These are phyloP conservation scores for Anabacerthia variegaticeps DNA, from an alignment of 2,797 vertebrate species.

Conservation along the genomic window DNA sequence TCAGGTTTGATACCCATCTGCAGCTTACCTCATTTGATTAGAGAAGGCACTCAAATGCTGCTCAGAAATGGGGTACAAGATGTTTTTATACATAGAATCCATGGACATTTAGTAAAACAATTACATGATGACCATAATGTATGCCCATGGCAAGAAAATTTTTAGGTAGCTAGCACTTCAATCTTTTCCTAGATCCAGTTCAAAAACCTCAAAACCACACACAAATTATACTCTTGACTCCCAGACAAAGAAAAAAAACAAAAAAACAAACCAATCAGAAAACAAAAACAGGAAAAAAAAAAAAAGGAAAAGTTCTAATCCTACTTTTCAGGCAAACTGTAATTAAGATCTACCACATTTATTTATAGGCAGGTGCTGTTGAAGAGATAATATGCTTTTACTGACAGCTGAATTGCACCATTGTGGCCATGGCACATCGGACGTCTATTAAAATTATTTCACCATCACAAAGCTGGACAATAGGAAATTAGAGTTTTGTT, in stretches of 20 bases:
- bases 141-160: neutral
- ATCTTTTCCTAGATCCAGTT: neutral
- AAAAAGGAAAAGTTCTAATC: neutral
- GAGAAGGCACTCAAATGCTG: neutral
- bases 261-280: too few species aligned
- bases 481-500: neutral
- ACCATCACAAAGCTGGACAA: neutral
- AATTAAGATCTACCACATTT: conserved; percentile 57
- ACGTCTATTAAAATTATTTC: conserved; percentile 14
- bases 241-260: neutral
- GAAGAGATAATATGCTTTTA: conserved; percentile 27
- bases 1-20: neutral
- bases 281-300: neutral
- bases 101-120: neutral
- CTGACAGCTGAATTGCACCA: conserved; percentile 29
- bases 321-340: conserved; percentile 25
- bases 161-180: neutral
- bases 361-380: conserved; percentile 16
- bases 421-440: neutral
- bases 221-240: neutral
- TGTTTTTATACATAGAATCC: neutral
- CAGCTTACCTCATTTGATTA: neutral
- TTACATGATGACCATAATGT: neutral
- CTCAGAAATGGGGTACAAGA: neutral
- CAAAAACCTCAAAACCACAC: neutral